These are phyloP conservation scores for Rhinogobius similis DNA, from an alignment of 2,113 vertebrate genomes.

Conservation along the genomic window DNA sequence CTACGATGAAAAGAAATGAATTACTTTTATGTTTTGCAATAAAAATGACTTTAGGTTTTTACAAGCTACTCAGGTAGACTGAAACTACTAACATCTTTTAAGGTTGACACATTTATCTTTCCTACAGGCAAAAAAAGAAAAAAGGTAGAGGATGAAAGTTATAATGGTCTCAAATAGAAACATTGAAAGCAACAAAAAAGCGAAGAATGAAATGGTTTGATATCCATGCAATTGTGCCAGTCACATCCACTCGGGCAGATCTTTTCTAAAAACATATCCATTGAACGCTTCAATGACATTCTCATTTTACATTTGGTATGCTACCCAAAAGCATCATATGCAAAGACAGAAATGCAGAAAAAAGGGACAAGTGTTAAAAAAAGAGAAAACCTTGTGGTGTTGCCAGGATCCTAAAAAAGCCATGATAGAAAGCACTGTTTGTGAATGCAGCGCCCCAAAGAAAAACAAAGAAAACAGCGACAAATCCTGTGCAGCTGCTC, in stretches of 20 bases:
- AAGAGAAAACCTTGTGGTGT: slow-evolving; percentile 44
- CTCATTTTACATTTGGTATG: slow-evolving; percentile 43
- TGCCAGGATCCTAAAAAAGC: slow-evolving; percentile 53
- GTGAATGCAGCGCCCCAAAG: slow-evolving; percentile 44
- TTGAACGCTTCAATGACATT: slow-evolving; percentile 31
- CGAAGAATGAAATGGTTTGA: slow-evolving; percentile 27
- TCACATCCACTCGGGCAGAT: slow-evolving; percentile 18
- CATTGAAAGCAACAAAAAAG: slow-evolving; percentile 5
- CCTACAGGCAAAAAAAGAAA: not conserved
- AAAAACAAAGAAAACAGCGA: slow-evolving; percentile 54
- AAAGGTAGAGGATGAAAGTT: not conserved
- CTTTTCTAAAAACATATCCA: slow-evolving; percentile 30
- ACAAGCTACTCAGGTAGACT: not conserved
- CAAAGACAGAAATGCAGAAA: slow-evolving; percentile 40
- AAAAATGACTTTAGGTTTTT: not conserved
- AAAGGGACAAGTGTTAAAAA: slow-evolving; percentile 25
- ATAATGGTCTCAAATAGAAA: not conserved
- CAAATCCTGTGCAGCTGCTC: slow-evolving; percentile 61
- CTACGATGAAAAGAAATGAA: slow-evolving; percentile 35
- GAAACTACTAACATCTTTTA: not conserved
- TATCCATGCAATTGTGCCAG: not conserved
- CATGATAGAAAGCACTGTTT: slow-evolving; percentile 51
- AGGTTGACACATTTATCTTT: not conserved
- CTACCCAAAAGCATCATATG: slow-evolving; percentile 42
- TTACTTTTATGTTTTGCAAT: slow-evolving; percentile 44